phyloP scores from a whole-genome alignment of 2,888 invertebrate species.

The Rambutsinella grinnellia region DNA sequence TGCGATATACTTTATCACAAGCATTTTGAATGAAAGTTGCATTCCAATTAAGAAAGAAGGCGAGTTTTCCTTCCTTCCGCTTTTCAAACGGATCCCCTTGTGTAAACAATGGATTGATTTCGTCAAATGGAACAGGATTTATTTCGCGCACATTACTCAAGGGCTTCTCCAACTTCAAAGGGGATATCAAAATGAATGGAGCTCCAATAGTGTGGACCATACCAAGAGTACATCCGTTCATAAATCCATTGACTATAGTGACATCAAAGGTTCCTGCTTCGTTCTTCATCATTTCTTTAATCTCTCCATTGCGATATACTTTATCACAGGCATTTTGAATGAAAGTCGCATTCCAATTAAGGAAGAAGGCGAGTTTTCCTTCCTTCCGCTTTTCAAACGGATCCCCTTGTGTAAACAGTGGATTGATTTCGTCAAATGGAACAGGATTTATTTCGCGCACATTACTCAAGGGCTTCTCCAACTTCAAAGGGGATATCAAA shows the following conservation, averaged over 20 bases:
- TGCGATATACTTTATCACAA: constrained; percentile 36
- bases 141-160: constrained; percentile 68
- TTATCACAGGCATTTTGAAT: constrained; percentile 40
- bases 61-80: constrained; percentile 18
- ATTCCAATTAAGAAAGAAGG: constrained; percentile 13
- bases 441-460: constrained; percentile 60
- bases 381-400: constrained; percentile 38
- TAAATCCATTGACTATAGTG: constrained; percentile 68
- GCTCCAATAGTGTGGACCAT: constrained; percentile 24
- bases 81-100: constrained; percentile 40
- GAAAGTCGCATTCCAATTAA: neutral
- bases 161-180: constrained; percentile 69
- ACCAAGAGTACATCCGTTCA: constrained; percentile 70
- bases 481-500: constrained; percentile 66
- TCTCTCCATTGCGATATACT: constrained; percentile 37
- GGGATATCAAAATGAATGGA: constrained; percentile 69
- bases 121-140: constrained; percentile 28
- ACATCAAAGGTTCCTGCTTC: constrained; percentile 63
- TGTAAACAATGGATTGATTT: constrained; percentile 4
- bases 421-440: constrained; percentile 22
- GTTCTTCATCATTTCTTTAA: constrained; percentile 21
- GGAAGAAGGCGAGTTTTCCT: constrained; percentile 17
- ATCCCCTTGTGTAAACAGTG: constrained; percentile 25
- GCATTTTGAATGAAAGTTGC: constrained; percentile 9
- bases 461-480: constrained; percentile 69